Base-by-base conservation (phyloP, 2,113 vertebrate genomes). In the Poeciliopsis occidentalis region DNA sequence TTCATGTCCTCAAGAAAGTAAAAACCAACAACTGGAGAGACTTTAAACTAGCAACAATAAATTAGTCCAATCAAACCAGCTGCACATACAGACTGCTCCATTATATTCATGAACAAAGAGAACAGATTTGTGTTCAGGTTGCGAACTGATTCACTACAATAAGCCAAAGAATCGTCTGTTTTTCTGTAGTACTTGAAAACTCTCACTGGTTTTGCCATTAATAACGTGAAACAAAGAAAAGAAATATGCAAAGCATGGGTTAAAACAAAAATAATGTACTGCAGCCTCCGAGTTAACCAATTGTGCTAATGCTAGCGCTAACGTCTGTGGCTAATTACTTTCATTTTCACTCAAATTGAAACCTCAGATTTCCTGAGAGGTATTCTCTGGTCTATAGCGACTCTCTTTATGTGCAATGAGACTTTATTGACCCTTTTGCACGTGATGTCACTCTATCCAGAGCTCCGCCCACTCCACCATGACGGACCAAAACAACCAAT, bases 1-100 rank as follows among this genome's bases (percentile, higher is more conserved):
- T 69, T 73, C 74, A 63, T 64, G 69, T 44, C 64, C 67, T 41
- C 0, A 47, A 68, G 69, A 64, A 68, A 69, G 72, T 82, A 74
- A 74, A 60, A 64, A 64, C 74, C 80, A 82, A 82, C 74, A 67
- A 64, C 34, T 27, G 29, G 30, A 63, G 67, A 34, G 61, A 67
- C 41, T 60, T 60, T 31, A 69, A 60, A 66, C 57, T 68, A 63
- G 8, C 12, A 60, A 64, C 65, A 51, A 61, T 41, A n/a, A 69
- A 54, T 19, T 75, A 70, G 32, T 37, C n/a, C 47, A n/a, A 57
- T 1, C 51, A 57, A 57, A 57, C 22, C 51, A 57, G 4, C 19
- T 1, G 8, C 19, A 51, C 6, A n/a, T 57, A 8, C 2, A 3
- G 7, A 7, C 19, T n/a, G 7, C 7, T 11, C 51, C 51, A 1